These are phyloP conservation scores for Tetraodon nigroviridis DNA, from an alignment of 2,113 vertebrate species.

Conservation along the genomic window DNA sequence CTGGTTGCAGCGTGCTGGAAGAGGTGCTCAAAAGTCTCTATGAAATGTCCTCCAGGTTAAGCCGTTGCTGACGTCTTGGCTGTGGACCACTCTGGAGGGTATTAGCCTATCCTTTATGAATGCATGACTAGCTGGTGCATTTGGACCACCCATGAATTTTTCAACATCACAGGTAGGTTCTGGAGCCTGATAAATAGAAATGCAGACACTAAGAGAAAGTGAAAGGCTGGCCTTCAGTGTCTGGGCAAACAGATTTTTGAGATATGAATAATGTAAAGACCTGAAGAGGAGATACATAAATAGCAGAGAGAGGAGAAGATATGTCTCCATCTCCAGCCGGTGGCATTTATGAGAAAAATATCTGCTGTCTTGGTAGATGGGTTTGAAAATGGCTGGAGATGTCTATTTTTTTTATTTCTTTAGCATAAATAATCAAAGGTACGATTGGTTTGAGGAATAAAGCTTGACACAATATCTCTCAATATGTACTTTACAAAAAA, in stretches of 20 bases:
- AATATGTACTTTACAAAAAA: no score
- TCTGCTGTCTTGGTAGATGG: neutral
- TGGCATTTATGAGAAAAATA: slow-evolving; percentile 7
- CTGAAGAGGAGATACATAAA: slow-evolving; percentile 28
- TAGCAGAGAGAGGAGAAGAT: slow-evolving; percentile 29
- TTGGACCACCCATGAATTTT: slow-evolving; percentile 45
- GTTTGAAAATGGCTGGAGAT: neutral
- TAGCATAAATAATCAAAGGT: no score
- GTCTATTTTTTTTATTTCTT: neutral
- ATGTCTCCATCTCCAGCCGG: slow-evolving; percentile 4
- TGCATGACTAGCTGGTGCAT: slow-evolving; percentile 46
- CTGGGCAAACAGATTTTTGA: slow-evolving; percentile 29
- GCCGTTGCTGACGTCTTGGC: slow-evolving; percentile 9
- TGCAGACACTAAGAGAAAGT: slow-evolving; percentile 38
- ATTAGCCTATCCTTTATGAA: slow-evolving; percentile 40
- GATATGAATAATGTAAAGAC: slow-evolving; percentile 59
- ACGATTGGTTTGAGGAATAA: no score
- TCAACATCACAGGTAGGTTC: slow-evolving; percentile 52
- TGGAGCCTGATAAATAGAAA: slow-evolving; percentile 28
- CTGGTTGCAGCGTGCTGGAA: neutral
- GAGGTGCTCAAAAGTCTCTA: neutral
- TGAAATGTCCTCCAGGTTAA: slow-evolving; percentile 27
- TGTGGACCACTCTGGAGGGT: slow-evolving; percentile 14
- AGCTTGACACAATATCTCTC: no score
- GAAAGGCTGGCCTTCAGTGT: slow-evolving; percentile 31